These are phyloP conservation scores for Thryonomys swinderianus DNA, from an alignment of 2,113 vertebrate genomes.

Conservation along the genomic window DNA sequence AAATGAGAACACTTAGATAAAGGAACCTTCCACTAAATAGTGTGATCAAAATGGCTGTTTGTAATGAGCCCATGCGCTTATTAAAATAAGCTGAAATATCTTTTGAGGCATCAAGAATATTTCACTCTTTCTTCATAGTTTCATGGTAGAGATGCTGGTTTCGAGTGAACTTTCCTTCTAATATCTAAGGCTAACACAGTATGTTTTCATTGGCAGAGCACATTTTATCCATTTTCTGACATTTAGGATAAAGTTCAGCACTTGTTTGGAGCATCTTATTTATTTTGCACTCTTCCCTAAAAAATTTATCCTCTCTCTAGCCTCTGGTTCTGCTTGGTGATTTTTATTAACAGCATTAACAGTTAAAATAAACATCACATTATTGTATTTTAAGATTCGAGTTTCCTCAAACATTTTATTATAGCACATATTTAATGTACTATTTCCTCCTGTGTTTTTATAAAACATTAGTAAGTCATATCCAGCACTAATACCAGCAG, in stretches of 20 bases:
- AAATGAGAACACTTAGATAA: background rate
- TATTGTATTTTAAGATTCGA: background rate
- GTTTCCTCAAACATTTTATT: background rate
- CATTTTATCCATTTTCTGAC: background rate
- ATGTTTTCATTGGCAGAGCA: background rate
- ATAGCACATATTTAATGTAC: background rate
- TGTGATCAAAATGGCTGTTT: background rate
- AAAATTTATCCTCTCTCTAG: background rate
- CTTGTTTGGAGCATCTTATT: background rate
- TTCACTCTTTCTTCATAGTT: background rate
- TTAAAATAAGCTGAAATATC: background rate
- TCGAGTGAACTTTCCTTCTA: background rate
- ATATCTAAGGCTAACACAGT: background rate
- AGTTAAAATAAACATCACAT: background rate
- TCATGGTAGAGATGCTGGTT: background rate
- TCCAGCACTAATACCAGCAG: background rate
- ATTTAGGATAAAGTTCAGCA: background rate
- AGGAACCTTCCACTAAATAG: background rate
- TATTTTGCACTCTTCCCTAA: background rate
- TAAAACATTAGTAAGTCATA: slow-evolving; percentile 33
- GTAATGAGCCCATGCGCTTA: background rate
- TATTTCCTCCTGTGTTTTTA: background rate
- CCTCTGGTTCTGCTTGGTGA: background rate
- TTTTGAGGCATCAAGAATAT: background rate
- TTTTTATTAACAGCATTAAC: background rate